Base-by-base conservation (phyloP, 2,888 invertebrate genomes). In the Biston stratarius region DNA sequence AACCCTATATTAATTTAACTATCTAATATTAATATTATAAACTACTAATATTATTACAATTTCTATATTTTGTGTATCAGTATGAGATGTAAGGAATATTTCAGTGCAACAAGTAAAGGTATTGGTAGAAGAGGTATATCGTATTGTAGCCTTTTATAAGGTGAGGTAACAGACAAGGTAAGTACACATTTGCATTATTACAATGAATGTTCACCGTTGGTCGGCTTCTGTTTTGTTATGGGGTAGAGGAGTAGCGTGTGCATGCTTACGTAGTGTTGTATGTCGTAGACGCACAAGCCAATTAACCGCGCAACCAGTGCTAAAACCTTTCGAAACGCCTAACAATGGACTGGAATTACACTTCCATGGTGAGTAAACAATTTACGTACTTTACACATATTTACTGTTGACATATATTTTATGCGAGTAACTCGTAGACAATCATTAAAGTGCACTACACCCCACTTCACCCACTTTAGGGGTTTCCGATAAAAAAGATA, bases 81-180 rank as follows among this genome's bases (percentile, higher is more conserved):
- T 84, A 86, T 87, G 77, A 85, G 82, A 79, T 86, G 84, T 82
- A 75, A 82, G 84, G 81, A 81, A 80, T 84, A 88, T 89, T 91
- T 82, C 92, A 93, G 92, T 91, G 88, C 85, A 79, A 83, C 87
- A 89, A 90, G 91, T 92, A 91, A 89, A 83, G 91, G 92, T 91
- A 87, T 81, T 79, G 87, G 87, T 89, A 84, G 74, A 80, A 51
- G 80, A 86, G 90, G 90, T 87, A 84, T 83, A 81, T 76, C 77
- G 62, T 65, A 73, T 70, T 87, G 92, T 92, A 92, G 92, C 92
- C 93, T 91, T 85, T 79, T 58, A 75, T 69, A 64, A 87, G 93
- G 92, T 82, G 91, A 92, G 92, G 92, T 92, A 92, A 81, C 61
- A 48, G 49, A 6, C 24, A 82, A 83, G 92, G 93, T 93, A 88